phyloP scores from a whole-genome alignment of 2,888 invertebrate genomes.

The Lithophane semibrunnea region DNA sequence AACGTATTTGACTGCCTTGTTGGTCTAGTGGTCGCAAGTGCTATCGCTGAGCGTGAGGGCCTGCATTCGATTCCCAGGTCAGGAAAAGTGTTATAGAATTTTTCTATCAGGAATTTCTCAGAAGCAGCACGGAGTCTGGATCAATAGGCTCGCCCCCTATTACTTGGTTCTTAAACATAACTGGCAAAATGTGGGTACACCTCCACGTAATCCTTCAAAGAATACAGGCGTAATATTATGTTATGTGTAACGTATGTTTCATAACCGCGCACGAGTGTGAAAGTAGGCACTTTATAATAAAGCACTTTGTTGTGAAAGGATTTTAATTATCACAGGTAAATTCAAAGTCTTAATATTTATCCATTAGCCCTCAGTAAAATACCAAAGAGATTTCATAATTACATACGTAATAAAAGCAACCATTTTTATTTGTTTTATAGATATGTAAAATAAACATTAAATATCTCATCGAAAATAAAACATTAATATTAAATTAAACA shows the following conservation, averaged over 20 bases:
- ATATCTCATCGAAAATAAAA: not conserved
- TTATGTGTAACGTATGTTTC: not conserved
- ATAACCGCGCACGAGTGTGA: not conserved
- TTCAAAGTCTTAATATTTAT: slow-evolving; percentile 19
- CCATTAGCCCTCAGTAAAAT: slow-evolving; percentile 1
- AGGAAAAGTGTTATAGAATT: no score
- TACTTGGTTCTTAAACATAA: no score
- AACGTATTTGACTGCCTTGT: not conserved
- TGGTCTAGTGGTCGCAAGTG: no score
- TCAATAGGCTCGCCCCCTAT: no score
- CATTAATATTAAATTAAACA: not conserved
- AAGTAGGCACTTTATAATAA: slow-evolving; percentile 8
- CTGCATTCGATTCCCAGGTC: no score
- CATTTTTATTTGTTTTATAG: not conserved
- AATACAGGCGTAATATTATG: no score
- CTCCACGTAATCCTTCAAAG: no score
- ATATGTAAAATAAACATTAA: not conserved
- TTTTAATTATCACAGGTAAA: slow-evolving; percentile 27
- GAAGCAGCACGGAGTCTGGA: no score
- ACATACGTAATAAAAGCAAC: not conserved
- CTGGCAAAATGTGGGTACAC: no score
- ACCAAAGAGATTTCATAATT: slow-evolving; percentile 21
- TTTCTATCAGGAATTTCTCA: no score
- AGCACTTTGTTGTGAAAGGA: slow-evolving; percentile 8
- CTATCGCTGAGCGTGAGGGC: no score